phyloP scores from a whole-genome alignment of 1,140 invertebrate species.

The Druon quercuslanigerum region DNA sequence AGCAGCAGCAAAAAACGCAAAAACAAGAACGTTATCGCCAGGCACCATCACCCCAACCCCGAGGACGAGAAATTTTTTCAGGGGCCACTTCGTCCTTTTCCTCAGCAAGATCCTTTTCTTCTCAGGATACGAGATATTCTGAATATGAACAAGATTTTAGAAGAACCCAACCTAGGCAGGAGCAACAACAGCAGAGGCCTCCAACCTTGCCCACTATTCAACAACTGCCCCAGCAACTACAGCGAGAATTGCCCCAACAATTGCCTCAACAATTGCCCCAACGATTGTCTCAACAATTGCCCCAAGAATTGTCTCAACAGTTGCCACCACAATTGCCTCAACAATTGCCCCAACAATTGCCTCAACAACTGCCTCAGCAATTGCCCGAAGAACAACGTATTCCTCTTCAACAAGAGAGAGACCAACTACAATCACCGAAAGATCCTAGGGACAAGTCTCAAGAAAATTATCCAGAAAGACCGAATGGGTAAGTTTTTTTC shows the following conservation, averaged over 20 bases:
- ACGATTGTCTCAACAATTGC: neutral
- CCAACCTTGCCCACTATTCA: constrained; percentile 33
- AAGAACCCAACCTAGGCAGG: constrained; percentile 51
- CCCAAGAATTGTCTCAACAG: constrained; percentile 24
- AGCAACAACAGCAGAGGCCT: constrained; percentile 48
- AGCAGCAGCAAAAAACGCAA: constrained; percentile 48
- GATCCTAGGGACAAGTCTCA: constrained; percentile 38
- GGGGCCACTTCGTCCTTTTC: constrained; percentile 47
- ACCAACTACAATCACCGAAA: constrained; percentile 21
- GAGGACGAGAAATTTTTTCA: constrained; percentile 42
- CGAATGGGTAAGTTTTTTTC: constrained; percentile 54
- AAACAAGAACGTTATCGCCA: constrained; percentile 38
- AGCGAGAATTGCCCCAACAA: constrained; percentile 26
- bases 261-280: constrained; percentile 10
- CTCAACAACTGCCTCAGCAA: neutral
- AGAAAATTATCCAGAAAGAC: constrained; percentile 62
- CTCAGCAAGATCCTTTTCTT: constrained; percentile 34
- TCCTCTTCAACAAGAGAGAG: constrained; percentile 31
- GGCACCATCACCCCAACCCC: constrained; percentile 36
- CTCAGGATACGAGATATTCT: constrained; percentile 53
- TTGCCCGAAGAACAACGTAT: constrained; percentile 5
- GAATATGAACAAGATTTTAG: constrained; percentile 58
- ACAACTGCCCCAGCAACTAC: neutral
- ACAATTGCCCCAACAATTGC: too few relatives aligned
- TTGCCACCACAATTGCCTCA: neutral